phyloP scores from a whole-genome alignment of 2,797 vertebrate species.

The Rachycentron canadum region DNA sequence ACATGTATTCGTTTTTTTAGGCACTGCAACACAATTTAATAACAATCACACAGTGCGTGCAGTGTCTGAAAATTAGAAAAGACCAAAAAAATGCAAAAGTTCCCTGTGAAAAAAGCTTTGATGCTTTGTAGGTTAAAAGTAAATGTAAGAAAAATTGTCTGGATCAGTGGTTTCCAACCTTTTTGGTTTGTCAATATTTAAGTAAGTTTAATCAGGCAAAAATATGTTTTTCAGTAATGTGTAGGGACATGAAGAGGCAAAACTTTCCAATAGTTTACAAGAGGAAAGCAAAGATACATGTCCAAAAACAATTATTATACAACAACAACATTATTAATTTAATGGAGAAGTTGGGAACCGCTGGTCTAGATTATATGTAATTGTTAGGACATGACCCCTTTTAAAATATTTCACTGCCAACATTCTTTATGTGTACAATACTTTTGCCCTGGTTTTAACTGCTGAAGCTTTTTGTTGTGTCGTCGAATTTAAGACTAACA shows the following conservation, averaged over 20 bases:
- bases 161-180: too few relatives aligned
- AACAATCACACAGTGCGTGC: background rate
- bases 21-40: background rate
- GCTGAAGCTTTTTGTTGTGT: background rate
- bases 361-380: background rate
- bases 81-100: background rate
- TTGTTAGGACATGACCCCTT: too few relatives aligned
- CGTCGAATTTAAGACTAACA: background rate
- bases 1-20: background rate
- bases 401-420: too few relatives aligned
- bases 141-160: background rate
- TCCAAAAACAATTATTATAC: too few relatives aligned
- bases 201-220: background rate
- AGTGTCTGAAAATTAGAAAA: background rate
- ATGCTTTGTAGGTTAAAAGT: background rate
- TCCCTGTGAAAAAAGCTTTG: background rate
- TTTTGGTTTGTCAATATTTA: too few relatives aligned
- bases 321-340: too few relatives aligned
- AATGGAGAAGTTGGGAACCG: background rate
- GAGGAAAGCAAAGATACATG: too few relatives aligned
- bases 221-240: background rate
- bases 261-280: too few relatives aligned
- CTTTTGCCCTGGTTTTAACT: too few relatives aligned
- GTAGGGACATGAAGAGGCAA: background rate
- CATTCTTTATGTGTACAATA: too few relatives aligned